Percentiles rank a stretch among this genome's conserved stretches.
Evolutionary conservation across 2,888 invertebrate species (phyloP).

Genomic region (Drosophila falleni): DNA sequence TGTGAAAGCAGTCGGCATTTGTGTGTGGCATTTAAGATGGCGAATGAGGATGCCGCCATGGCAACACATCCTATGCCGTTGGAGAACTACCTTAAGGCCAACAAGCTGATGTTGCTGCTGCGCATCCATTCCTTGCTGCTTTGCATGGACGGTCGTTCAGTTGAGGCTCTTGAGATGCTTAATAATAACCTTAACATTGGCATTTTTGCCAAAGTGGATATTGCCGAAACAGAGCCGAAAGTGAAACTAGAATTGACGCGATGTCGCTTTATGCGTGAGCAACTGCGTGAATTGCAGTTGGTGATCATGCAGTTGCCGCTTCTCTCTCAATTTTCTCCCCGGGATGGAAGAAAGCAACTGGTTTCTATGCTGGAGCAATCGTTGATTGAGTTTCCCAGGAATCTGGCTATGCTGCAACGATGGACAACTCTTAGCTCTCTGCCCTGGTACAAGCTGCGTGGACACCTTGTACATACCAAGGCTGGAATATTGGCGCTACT

Average conservation of each 20-base stretch:
- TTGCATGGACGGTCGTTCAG: slow-evolving; percentile 59
- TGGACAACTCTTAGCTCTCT: slow-evolving; percentile 84
- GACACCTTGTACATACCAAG: slow-evolving; percentile 83
- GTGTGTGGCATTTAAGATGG: neutral
- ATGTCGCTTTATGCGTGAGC: slow-evolving; percentile 83
- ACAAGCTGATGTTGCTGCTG: slow-evolving; percentile 73
- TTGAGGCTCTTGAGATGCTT: slow-evolving; percentile 66
- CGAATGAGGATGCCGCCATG: slow-evolving; percentile 58
- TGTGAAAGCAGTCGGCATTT: neutral
- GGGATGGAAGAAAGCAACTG: slow-evolving; percentile 6
- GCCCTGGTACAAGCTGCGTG: slow-evolving; percentile 87
- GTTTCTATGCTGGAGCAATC: slow-evolving; percentile 83
- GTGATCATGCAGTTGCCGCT: slow-evolving; percentile 67
- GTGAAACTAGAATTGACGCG: slow-evolving; percentile 9
- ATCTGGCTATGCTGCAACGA: slow-evolving; percentile 87
- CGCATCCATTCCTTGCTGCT: slow-evolving; percentile 73
- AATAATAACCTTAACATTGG: slow-evolving; percentile 9
- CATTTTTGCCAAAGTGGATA: slow-evolving; percentile 54
- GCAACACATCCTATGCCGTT: slow-evolving; percentile 64
- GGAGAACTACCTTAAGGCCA: slow-evolving; percentile 81
- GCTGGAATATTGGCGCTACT: slow-evolving; percentile 86
- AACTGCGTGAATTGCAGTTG: slow-evolving; percentile 85
- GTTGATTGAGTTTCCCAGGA: slow-evolving; percentile 87
- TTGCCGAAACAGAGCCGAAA: neutral
- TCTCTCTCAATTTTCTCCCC: neutral